Evolutionary conservation across 1,140 invertebrate species (phyloP).

Genomic region (Euschistus heros): DNA sequence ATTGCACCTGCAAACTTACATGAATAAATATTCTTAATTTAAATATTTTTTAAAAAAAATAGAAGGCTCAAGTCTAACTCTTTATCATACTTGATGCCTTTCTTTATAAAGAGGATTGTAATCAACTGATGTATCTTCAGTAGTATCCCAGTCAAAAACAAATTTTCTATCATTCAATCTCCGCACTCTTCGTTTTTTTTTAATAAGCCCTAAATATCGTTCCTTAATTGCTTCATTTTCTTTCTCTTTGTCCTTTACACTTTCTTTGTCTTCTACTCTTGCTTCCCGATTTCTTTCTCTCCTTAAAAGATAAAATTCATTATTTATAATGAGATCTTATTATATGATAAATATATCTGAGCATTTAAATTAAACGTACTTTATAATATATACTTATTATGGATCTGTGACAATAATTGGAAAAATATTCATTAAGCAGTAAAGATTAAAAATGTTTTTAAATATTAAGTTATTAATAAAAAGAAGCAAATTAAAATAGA

Average conservation of each 20-base stretch:
- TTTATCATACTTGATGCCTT: constrained; percentile 60
- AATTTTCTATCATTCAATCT: constrained; percentile 97
- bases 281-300: constrained; percentile 35
- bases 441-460: too few species aligned
- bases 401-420: too few species aligned
- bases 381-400: too few species aligned
- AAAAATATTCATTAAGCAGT: too few species aligned
- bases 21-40: background rate
- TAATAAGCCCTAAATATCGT: constrained; percentile 86
- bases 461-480: too few species aligned
- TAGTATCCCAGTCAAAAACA: constrained; percentile 99
- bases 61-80: background rate
- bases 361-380: too few species aligned
- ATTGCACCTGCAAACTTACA: constrained; percentile 54
- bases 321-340: too few species aligned
- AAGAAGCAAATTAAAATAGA: too few species aligned
- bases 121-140: constrained; percentile 95
- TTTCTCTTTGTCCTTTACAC: constrained; percentile 72
- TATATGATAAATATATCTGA: too few species aligned
- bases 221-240: constrained; percentile 90
- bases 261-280: constrained; percentile 43
- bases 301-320: constrained; percentile 12
- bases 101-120: constrained; percentile 97
- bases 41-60: background rate
- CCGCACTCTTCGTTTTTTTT: constrained; percentile 85